Evolutionary conservation across 2,888 invertebrate species (phyloP), one percentile per base, ranked within the genome.

Genomic region (Koerneria pararmatus): DNA sequence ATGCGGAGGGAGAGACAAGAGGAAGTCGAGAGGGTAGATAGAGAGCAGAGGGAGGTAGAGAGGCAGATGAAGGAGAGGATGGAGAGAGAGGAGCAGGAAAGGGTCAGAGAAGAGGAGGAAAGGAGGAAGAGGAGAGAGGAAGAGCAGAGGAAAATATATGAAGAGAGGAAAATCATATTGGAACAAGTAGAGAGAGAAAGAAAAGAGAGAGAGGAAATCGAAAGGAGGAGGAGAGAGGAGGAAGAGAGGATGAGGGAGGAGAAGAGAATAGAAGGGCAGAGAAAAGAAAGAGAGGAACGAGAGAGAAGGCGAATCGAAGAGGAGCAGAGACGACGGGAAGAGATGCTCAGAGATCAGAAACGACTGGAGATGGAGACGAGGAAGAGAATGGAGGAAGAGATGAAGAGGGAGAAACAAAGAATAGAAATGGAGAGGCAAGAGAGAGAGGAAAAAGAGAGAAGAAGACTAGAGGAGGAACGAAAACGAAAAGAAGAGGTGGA

Each of bases 251-350:
- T n/a, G n/a, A n/a, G n/a, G 24, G 22, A 1, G 46, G 24, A 41
- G 24, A 2, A 27, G 15, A 29, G n/a, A 59, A 35, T n/a, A 5
- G 34, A 59, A 1, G n/a, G n/a, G n/a, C n/a, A n/a, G n/a, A n/a
- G n/a, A n/a, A 59, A 11, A 19, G 35, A 31, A 27, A 56, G 56
- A 8, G 34, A 48, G 48, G 49, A 37, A 6, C 34, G 68, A 56
- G 66, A 71, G 49, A 29, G 24, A 27, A 31, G 11, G n/a, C 48
- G 15, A 6, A 35, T 63, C 2, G 66, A 66, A 31, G 64, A 64
- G 22, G 51, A 66, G 51, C 22, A 51, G 27, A 66, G 48, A 53
- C 41, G 49, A 65, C 64, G 65, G 27, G 51, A 65, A 19, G 65
- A 64, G n/a, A 46, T 34, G 37, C 31, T 65, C n/a, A 22, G 66